Conservation (phyloP, 2,797 vertebrate species). For the Salarias fasciatus region DNA sequence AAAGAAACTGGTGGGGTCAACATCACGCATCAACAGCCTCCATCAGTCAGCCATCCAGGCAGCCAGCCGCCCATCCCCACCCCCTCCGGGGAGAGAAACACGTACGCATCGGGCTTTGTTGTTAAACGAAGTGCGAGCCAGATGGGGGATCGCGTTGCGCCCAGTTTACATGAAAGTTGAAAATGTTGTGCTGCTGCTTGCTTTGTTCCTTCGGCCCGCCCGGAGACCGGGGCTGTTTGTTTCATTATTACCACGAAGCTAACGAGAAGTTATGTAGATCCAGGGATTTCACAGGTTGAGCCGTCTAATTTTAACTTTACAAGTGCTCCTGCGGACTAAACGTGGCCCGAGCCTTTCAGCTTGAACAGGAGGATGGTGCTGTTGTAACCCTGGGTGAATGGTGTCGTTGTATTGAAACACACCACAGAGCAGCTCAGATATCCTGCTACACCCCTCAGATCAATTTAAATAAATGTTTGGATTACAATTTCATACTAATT, state of each 20-base stretch:
- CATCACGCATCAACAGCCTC: slow-evolving; percentile 72
- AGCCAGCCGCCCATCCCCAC: slow-evolving; percentile 69
- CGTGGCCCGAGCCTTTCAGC: neutral
- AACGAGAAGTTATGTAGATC: neutral
- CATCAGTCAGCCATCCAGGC: slow-evolving; percentile 59
- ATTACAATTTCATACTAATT: slow-evolving; percentile 39
- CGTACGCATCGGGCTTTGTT: slow-evolving; percentile 81
- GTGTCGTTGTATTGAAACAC: slow-evolving; percentile 34
- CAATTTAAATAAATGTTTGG: slow-evolving; percentile 50
- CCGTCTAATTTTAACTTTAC: neutral
- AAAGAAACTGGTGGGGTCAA: slow-evolving; percentile 67
- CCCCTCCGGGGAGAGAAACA: slow-evolving; percentile 66
- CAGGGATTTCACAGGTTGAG: neutral
- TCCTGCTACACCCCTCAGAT: slow-evolving; percentile 26
- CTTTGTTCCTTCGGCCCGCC: neutral
- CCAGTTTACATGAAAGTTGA: slow-evolving; percentile 72
- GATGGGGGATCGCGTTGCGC: slow-evolving; percentile 63
- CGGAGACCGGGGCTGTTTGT: neutral
- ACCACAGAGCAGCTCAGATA: slow-evolving; percentile 43
- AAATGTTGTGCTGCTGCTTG: slow-evolving; percentile 29
- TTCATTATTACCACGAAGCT: neutral
- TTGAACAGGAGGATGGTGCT: slow-evolving; percentile 10
- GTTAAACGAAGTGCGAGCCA: slow-evolving; percentile 70
- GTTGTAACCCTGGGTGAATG: slow-evolving; percentile 2
- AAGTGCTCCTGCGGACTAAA: neutral